Conservation (phyloP, 92 coral and sea anemone genomes). For the Heteractis magnifica region DNA sequence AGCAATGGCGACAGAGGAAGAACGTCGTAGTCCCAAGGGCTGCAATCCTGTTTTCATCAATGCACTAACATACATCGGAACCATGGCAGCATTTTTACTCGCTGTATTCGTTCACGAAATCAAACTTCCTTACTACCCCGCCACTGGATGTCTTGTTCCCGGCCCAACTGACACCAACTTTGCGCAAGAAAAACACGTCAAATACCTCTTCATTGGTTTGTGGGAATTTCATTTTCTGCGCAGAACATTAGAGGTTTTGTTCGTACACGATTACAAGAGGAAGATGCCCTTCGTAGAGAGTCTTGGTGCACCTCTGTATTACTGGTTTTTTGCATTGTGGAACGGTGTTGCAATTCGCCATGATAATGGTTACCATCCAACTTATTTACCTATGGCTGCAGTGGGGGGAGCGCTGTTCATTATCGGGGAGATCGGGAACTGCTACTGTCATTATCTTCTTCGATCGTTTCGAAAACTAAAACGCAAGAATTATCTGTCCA, state of each 20-base stretch:
- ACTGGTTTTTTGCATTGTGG: slow-evolving; percentile 87
- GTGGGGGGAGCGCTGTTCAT: slow-evolving; percentile 60
- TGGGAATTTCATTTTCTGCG: slow-evolving; percentile 79
- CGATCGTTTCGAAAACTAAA: slow-evolving; percentile 65
- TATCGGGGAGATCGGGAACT: slow-evolving; percentile 72
- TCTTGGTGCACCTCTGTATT: slow-evolving; percentile 80
- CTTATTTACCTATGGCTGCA: slow-evolving; percentile 50
- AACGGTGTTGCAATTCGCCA: slow-evolving; percentile 65
- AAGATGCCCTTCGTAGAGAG: slow-evolving; percentile 63
- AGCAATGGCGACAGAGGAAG: slow-evolving; percentile 45
- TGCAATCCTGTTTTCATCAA: slow-evolving; percentile 73
- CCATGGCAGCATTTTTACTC: slow-evolving; percentile 55
- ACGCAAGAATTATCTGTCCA: slow-evolving; percentile 40
- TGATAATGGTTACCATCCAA: slow-evolving; percentile 68
- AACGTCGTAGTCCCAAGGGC: slow-evolving; percentile 25
- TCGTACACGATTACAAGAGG: slow-evolving; percentile 71
- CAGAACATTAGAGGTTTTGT: slow-evolving; percentile 73
- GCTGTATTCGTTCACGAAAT: slow-evolving; percentile 61
- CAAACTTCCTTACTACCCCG: slow-evolving; percentile 54
- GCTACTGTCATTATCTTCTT: slow-evolving; percentile 63
- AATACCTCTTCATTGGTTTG: slow-evolving; percentile 67
- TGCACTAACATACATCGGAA: slow-evolving; percentile 69
- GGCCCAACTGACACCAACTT: slow-evolving; percentile 46
- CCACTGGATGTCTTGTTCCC: slow-evolving; percentile 57
- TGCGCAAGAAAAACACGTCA: slow-evolving; percentile 41